Conservation (phyloP, 1,140 invertebrate species). For the Telenomus remus region DNA sequence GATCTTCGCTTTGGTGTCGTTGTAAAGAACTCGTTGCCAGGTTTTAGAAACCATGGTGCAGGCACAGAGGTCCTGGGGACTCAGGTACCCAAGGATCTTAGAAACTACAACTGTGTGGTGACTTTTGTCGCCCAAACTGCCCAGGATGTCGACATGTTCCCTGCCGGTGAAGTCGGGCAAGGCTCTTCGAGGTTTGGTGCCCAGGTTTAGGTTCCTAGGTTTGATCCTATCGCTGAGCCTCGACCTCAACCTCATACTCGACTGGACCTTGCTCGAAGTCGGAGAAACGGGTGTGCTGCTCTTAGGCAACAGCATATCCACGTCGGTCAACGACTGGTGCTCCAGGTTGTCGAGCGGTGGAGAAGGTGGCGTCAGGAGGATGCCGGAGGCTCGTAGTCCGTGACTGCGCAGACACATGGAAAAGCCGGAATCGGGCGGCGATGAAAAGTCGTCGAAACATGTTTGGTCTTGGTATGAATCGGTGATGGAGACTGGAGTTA, state of each 20-base stretch:
- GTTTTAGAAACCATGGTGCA: constrained; percentile 68
- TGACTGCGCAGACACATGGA: constrained; percentile 31
- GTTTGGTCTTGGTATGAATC: not conserved
- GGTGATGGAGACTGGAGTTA: constrained; percentile 19
- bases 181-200: constrained; percentile 1
- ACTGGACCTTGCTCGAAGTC: constrained; percentile 40
- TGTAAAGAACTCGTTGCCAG: constrained; percentile 66
- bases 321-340: constrained; percentile 54
- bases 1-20: constrained; percentile 62
- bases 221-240: constrained; percentile 63
- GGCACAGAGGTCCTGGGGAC: constrained; percentile 66
- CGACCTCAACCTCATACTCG: constrained; percentile 50
- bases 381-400: constrained; percentile 4
- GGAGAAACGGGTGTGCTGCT: constrained; percentile 63
- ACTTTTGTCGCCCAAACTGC: constrained; percentile 66
- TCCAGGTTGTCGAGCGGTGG: constrained; percentile 55
- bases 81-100: constrained; percentile 66
- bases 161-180: constrained; percentile 62
- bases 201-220: constrained; percentile 65
- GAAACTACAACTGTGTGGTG: constrained; percentile 66
- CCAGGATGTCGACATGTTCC: constrained; percentile 65
- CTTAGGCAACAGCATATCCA: constrained; percentile 53
- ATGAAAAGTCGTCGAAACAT: constrained; percentile 1
- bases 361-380: constrained; percentile 58
- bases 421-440: constrained; percentile 4